Conservation (phyloP, 2,113 vertebrate species). For the Rhineura floridana region DNA sequence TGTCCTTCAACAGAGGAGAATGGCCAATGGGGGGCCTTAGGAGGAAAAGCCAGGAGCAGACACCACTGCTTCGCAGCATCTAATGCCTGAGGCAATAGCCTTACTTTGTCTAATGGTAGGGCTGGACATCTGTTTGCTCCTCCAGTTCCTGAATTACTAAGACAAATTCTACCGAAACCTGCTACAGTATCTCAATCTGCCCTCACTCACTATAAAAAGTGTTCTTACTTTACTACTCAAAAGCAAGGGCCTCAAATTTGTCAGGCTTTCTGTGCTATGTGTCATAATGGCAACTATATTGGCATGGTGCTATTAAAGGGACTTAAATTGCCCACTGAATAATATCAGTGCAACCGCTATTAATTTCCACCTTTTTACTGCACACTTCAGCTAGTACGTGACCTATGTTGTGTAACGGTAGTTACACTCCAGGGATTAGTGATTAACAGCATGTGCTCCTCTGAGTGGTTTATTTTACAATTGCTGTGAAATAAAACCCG, state of each 20-base stretch:
- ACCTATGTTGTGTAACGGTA: conserved; percentile 72
- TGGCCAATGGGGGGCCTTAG: too few relatives aligned
- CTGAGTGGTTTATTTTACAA: conserved; percentile 81
- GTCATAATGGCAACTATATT: conserved; percentile 1
- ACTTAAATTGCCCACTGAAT: conserved; percentile 63
- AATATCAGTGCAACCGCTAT: conserved; percentile 60
- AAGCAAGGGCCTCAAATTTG: background rate
- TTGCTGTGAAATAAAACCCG: conserved; percentile 76
- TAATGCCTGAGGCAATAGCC: too few relatives aligned
- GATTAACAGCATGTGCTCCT: conserved; percentile 74
- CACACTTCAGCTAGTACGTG: conserved; percentile 72
- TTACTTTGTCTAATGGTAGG: too few relatives aligned
- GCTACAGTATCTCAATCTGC: background rate
- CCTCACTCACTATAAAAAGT: background rate
- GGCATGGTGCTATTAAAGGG: conserved; percentile 24
- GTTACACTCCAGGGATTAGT: conserved; percentile 73
- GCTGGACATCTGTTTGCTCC: too few relatives aligned
- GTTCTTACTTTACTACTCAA: background rate
- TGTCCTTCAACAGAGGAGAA: too few relatives aligned
- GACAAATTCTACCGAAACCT: background rate
- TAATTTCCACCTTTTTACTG: conserved; percentile 77
- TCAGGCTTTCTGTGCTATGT: background rate
- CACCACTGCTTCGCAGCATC: too few relatives aligned
- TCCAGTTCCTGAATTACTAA: too few relatives aligned
- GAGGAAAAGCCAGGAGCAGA: too few relatives aligned